These are phyloP conservation scores for Argyrosomus regius DNA, from an alignment of 2,797 vertebrate genomes.

Conservation along the genomic window DNA sequence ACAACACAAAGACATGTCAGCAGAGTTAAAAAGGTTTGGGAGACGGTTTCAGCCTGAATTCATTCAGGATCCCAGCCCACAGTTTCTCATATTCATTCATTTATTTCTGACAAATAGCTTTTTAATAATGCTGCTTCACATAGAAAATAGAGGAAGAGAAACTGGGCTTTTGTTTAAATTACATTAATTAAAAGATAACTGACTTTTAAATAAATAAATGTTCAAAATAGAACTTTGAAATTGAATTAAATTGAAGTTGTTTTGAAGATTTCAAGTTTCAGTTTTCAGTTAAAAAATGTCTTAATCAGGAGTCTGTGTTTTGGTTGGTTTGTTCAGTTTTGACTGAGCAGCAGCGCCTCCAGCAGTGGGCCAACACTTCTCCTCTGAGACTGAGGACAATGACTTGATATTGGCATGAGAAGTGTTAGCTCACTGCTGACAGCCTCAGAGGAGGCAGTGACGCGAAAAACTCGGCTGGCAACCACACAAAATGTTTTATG, in stretches of 20 bases:
- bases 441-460: neutral
- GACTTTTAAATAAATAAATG: neutral
- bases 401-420: neutral
- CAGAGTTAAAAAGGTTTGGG: neutral
- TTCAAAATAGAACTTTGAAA: neutral
- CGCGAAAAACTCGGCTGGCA: constrained; percentile 12
- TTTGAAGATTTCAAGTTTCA: neutral
- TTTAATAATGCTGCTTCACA: neutral
- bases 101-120: neutral
- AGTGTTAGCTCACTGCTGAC: constrained; percentile 5
- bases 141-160: neutral
- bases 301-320: neutral
- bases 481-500: constrained; percentile 1
- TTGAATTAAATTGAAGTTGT: neutral
- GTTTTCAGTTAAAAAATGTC: neutral
- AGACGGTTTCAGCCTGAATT: neutral
- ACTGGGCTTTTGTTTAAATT: neutral
- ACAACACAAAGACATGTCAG: neutral
- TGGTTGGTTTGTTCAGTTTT: neutral
- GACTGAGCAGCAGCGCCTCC: neutral
- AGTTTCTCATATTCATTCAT: neutral
- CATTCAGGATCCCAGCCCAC: neutral
- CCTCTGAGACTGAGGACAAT: neutral
- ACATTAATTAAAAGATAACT: neutral
- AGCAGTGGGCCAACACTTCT: neutral